Evolutionary conservation across 1,140 invertebrate species (phyloP), one percentile per base, ranked within the genome.

Genomic region (Megathymus violae): DNA sequence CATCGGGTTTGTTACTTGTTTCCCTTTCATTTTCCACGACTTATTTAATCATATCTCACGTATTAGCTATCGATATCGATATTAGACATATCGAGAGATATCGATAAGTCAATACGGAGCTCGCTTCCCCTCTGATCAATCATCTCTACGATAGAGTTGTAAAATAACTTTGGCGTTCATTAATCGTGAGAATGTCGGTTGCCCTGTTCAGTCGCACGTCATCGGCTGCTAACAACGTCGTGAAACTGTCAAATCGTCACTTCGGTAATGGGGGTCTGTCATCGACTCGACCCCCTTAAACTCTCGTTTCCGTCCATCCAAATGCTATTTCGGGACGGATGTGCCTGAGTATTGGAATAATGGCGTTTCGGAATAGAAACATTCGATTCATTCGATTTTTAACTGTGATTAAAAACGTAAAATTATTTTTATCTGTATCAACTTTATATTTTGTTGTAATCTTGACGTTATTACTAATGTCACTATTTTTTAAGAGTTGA

Each of bases 231-330:
- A 78, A 75, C 67, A 69, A 66, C 63, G 69, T 78, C 69, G 71
- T 79, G 75, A 80, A 77, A 76, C 76, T 80, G 80, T 86, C 83
- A 80, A 73, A 80, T 88, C 83, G 76, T 82, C 84, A 87, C 84
- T 72, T 71, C 67, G 67, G 76, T 87, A 89, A 89, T 88, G 79
- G 80, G 80, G 75, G 69, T 87, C 82, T 81, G 84, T 89, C 85
- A 78, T 80, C 87, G 62, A 27, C 62, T 43, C 75, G 82, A 86
- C 79, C 82, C 82, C 80, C 86, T 85, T 86, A 82, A 88, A 84
- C 82, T 80, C 71, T 65, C 79, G 68, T 80, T 85, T 88, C 83
- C 83, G 81, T 75, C 64, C 80, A 74, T 79, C 74, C 69, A 78
- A 76, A 85, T 84, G 78, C 74, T 74, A 79, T 76, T 81, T 77